These are phyloP conservation scores for Epistrophella euchroma DNA, from an alignment of 2,888 invertebrate species.

Conservation along the genomic window DNA sequence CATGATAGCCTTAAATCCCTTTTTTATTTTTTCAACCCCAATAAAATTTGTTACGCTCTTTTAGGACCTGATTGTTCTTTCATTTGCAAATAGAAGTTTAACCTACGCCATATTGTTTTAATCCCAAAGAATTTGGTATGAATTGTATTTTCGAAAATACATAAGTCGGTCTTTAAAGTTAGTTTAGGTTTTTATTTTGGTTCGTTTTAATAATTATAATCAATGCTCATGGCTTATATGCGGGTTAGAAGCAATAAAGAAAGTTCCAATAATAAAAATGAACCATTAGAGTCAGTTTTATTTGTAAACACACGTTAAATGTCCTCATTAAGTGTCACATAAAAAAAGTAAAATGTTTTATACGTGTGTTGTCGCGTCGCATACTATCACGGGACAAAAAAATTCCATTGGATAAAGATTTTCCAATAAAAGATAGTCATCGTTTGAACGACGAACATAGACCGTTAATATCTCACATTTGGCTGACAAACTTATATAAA, in stretches of 20 bases:
- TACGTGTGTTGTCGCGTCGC: slow-evolving; percentile 53
- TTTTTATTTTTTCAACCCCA: slow-evolving; percentile 65
- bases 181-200: background rate
- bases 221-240: slow-evolving; percentile 47
- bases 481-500: slow-evolving; percentile 28
- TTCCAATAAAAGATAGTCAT: slow-evolving; percentile 56
- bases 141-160: background rate
- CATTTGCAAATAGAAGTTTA: slow-evolving; percentile 71
- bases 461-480: slow-evolving; percentile 62
- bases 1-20: slow-evolving; percentile 40
- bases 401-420: slow-evolving; percentile 70
- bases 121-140: slow-evolving; percentile 3
- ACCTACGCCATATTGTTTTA: slow-evolving; percentile 70
- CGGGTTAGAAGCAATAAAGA: slow-evolving; percentile 61
- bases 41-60: slow-evolving; percentile 77
- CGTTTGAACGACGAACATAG: slow-evolving; percentile 37
- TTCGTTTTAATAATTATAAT: slow-evolving; percentile 69
- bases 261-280: slow-evolving; percentile 64
- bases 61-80: slow-evolving; percentile 76
- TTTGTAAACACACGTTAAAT: slow-evolving; percentile 75
- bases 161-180: slow-evolving; percentile 39
- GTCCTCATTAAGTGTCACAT: slow-evolving; percentile 64
- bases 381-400: slow-evolving; percentile 53
- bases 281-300: slow-evolving; percentile 70
- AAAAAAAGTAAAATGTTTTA: slow-evolving; percentile 42